A percentile compares a stretch with the other conserved stretches of the same genome.
These are phyloP conservation scores for Crematogaster levior DNA, from an alignment of 2,888 invertebrate species.

Conservation along the genomic window DNA sequence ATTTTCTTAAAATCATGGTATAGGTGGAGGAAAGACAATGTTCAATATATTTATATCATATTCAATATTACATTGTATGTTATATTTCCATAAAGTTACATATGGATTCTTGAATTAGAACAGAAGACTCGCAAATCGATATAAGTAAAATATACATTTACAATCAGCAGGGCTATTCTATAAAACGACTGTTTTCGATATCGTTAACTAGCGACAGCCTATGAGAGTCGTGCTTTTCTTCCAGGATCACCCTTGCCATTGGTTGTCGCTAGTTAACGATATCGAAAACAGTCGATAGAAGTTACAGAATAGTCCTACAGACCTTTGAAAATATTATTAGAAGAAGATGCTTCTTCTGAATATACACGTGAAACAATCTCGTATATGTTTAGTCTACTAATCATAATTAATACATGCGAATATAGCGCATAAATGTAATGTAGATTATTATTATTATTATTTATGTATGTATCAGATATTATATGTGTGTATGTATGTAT, in stretches of 20 bases:
- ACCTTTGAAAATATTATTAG: neutral
- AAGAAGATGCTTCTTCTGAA: neutral
- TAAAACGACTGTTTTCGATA: no score
- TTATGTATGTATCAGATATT: neutral
- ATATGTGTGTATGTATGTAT: neutral
- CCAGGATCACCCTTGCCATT: no score
- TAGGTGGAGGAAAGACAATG: neutral
- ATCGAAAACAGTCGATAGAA: no score
- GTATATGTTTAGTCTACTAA: neutral
- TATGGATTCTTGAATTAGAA: neutral
- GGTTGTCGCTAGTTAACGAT: no score
- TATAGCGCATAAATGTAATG: neutral
- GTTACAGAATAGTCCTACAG: no score
- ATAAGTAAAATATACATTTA: neutral
- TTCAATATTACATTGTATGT: neutral
- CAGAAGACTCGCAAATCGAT: neutral
- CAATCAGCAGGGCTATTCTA: no score
- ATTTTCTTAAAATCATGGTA: neutral
- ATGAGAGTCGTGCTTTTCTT: no score
- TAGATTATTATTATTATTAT: constrained; percentile 16
- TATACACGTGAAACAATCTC: neutral
- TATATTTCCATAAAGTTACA: neutral
- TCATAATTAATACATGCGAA: neutral
- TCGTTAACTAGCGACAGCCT: no score
- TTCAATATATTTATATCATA: neutral